Evolutionary conservation across 2,888 invertebrate species (phyloP), one percentile per base, ranked within the genome.

Genomic region (Limnephilus auricula): DNA sequence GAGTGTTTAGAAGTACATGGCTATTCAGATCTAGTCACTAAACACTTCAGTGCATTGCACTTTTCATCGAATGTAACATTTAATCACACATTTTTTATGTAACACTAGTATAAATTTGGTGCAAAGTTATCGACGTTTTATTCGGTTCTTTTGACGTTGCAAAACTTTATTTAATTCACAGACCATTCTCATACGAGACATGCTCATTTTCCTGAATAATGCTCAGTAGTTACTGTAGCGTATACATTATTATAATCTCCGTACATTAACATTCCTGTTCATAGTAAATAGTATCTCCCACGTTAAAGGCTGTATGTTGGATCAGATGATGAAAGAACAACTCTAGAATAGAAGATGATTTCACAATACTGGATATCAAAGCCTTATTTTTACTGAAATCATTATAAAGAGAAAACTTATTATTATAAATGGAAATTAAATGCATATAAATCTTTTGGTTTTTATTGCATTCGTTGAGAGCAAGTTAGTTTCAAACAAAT

Each of bases 241-340:
- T 65, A 65, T 65, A n/a, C 25, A 65, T 65, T 65, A 65, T 65
- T 65, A 65, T 65, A 65, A 65, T 65, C 65, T 65, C 65, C 25
- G 65, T 65, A n/a, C 65, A 34, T 37, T 82, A 32, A 32, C 31
- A 25, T 82, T 25, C 32, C 82, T 37, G 32, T 34, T 37, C 82
- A 37, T 82, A 82, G 82, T 37, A 82, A 82, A 82, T 32, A 82
- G 82, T 82, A 82, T 34, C 82, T 32, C 82, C 34, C 34, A 82
- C 82, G 82, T 82, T 65, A 65, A 65, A 65, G 65, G 65, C 65
- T 65, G 9, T n/a, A 6, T 65, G 65, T 65, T 65, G 65, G 65
- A 65, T 65, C n/a, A 65, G n/a, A 25, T 25, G 65, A 65, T 65
- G 65, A 65, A 65, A 65, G 65, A 65, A 65, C 65, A 6, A 65